Base-by-base conservation (phyloP, 2,888 invertebrate genomes). In the Acronicta aceris region DNA sequence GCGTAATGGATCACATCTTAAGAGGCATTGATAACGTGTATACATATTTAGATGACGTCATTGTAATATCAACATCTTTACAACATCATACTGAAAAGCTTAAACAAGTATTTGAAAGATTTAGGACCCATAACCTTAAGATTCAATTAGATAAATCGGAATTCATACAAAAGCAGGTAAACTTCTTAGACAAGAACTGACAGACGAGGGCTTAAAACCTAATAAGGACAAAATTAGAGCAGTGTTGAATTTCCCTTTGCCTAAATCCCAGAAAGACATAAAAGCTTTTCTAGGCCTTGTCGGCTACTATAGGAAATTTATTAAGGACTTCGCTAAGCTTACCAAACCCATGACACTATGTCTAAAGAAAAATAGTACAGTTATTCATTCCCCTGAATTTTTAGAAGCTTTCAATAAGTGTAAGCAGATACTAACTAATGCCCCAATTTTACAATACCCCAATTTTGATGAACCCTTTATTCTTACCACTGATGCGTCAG, bases 191-290 rank as follows among this genome's bases (percentile, higher is more conserved):
- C 75, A 78, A 40, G 41, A 70, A 2, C 65, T 55, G 9, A 21
- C 70, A 7, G 45, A 65, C 8, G 38, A 79, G 15, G 79, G 78
- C 7, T 42, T 77, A 1, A 54, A 59, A 48, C 68, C 71, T 13
- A 70, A 71, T 46, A 47, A 60, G 12, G 51, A 59, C 5, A 72
- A 77, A 45, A 61, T 73, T n/a, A 51, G 48, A 3, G 70, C 71
- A 0, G 53, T 76, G 10, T 40, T 33, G 17, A 30, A 62, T 2
- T 63, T 57, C 45, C 62, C 63, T 13, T 25, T 63, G 10, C 69
- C 65, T 36, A 62, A 62, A 25, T 50, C 53, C n/a, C 49, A 10
- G 46, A 59, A 51, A 13, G 56, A 59, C 13, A 64, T 59, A 17
- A 59, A 59, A 49, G 25, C 33, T n/a, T 59, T 64, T 9, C 15